Conservation (phyloP, 2,888 invertebrate species). For the Plebejus anna region DNA sequence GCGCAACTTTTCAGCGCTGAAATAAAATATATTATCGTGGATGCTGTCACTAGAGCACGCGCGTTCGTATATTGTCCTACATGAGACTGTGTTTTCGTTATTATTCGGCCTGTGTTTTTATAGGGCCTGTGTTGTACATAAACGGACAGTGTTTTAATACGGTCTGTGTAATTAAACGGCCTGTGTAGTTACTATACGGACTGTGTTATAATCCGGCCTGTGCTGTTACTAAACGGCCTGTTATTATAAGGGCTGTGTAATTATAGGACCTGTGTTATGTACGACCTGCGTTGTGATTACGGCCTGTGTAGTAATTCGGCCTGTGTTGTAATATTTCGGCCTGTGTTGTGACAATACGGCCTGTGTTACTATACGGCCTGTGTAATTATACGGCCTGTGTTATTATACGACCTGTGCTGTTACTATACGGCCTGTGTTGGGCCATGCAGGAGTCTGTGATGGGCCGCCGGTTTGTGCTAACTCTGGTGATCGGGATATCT, state of each 20-base stretch:
- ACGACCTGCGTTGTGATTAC: no score
- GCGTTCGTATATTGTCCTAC: not conserved
- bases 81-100: not conserved
- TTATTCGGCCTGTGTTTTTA: not conserved
- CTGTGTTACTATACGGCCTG: no score
- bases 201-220: not conserved
- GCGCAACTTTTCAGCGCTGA: constrained; percentile 9
- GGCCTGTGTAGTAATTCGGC: no score
- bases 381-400: no score
- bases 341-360: no score
- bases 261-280: no score
- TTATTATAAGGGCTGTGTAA: no score
- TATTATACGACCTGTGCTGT: not conserved
- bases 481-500: constrained; percentile 85
- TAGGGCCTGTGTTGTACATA: not conserved
- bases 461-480: constrained; percentile 85
- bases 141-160: not conserved
- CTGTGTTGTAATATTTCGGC: no score
- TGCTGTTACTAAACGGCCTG: not conserved
- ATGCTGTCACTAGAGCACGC: constrained; percentile 5
- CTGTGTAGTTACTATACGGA: not conserved
- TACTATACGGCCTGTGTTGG: constrained; percentile 23
- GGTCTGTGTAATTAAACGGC: not conserved
- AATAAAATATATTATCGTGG: not conserved
- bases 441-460: constrained; percentile 68